A percentile compares a stretch with the other conserved stretches of the same genome.
Conservation (phyloP, 1,140 invertebrate species). For the Latrodectus geometricus region DNA sequence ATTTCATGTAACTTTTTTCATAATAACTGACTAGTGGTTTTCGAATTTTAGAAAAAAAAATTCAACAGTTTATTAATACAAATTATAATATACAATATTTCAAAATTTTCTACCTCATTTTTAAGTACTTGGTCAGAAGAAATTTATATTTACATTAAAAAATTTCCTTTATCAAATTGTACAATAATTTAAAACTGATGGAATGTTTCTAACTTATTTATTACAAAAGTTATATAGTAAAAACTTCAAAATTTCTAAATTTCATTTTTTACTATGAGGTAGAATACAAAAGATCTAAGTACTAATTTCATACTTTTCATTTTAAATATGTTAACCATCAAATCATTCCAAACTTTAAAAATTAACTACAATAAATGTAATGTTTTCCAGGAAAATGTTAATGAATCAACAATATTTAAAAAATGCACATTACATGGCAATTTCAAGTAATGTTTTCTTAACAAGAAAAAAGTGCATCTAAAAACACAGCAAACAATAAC, state of each 20-base stretch:
- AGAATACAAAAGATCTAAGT: conserved; percentile 40
- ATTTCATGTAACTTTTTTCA: too few relatives aligned
- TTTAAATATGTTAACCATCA: background rate
- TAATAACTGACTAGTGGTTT: background rate
- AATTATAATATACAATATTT: background rate
- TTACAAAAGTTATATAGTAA: background rate
- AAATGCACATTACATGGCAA: conserved; percentile 32
- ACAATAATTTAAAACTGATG: background rate
- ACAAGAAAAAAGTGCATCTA: conserved; percentile 49
- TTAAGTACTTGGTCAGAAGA: background rate
- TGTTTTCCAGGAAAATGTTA: background rate
- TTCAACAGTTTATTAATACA: too few relatives aligned
- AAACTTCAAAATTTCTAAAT: background rate
- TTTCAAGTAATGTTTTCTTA: conserved; percentile 29
- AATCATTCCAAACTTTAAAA: too few relatives aligned
- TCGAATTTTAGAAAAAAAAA: background rate
- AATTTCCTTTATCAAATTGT: background rate
- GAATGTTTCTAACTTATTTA: background rate
- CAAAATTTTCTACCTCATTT: background rate
- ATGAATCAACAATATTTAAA: conserved; percentile 38
- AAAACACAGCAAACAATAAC: conserved; percentile 58
- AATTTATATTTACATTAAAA: background rate
- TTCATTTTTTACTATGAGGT: conserved; percentile 3
- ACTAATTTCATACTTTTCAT: conserved; percentile 16
- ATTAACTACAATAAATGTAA: too few relatives aligned